These are phyloP conservation scores for Syndactyla subalaris DNA, from an alignment of 2,797 vertebrate species.

Conservation along the genomic window DNA sequence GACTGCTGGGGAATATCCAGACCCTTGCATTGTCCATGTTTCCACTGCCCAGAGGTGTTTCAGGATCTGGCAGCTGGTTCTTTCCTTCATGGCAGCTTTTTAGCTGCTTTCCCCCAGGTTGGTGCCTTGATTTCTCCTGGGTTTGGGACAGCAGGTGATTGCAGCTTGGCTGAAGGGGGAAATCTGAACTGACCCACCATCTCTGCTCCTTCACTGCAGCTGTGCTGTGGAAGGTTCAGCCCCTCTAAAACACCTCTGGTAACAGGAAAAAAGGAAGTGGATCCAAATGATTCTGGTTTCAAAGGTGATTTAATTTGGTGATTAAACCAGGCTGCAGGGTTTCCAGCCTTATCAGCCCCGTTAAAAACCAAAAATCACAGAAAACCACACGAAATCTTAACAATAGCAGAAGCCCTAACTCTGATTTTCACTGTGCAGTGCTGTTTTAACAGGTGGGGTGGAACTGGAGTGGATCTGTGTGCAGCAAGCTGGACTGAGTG, in stretches of 20 bases:
- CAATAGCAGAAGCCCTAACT: not conserved
- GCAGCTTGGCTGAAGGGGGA: not conserved
- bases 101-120: not conserved
- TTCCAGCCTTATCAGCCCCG: not conserved
- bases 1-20: constrained; percentile 17
- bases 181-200: not conserved
- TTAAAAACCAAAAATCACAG: not conserved
- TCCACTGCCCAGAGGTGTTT: not conserved
- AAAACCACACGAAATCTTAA: not conserved
- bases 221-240: fast-evolving
- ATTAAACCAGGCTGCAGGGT: not conserved
- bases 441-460: not conserved
- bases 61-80: not conserved
- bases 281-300: not conserved
- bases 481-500: not conserved
- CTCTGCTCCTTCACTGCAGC: not conserved
- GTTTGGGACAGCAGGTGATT: not conserved
- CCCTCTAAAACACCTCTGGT: not conserved
- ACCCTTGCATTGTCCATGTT: not conserved
- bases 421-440: fast-evolving
- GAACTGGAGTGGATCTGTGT: fast-evolving
- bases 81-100: not conserved
- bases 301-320: not conserved
- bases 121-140: not conserved
- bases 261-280: not conserved